These are phyloP conservation scores for Herpailurus yagouaroundi DNA, from an alignment of 2,113 vertebrate species.

Conservation along the genomic window DNA sequence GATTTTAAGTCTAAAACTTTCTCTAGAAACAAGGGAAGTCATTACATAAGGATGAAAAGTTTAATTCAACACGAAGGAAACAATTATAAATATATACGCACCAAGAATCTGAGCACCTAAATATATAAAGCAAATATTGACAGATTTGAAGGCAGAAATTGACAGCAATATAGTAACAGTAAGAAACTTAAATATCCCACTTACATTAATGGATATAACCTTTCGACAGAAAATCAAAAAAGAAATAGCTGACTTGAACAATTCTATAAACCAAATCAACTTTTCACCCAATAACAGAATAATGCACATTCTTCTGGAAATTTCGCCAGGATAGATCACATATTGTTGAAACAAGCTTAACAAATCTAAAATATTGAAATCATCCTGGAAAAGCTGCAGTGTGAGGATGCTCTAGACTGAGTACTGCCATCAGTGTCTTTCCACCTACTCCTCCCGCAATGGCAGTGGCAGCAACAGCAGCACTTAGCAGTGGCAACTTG, in stretches of 20 bases:
- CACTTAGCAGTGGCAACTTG: constrained; percentile 80
- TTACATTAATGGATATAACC: neutral
- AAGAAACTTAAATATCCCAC: too few species aligned
- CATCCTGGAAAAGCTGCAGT: constrained; percentile 90
- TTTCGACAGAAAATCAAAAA: neutral
- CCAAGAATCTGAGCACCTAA: too few species aligned
- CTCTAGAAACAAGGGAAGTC: neutral
- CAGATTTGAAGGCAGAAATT: neutral
- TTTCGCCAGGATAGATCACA: neutral
- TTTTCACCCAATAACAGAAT: neutral
- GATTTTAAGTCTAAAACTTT: neutral
- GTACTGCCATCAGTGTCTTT: constrained; percentile 86
- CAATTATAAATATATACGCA: neutral
- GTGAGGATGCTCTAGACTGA: constrained; percentile 87
- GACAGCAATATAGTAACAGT: neutral
- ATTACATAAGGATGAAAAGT: neutral
- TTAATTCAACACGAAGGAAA: neutral
- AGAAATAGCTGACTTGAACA: neutral
- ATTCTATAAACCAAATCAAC: neutral
- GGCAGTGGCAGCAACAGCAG: constrained; percentile 6
- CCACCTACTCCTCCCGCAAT: constrained; percentile 49
- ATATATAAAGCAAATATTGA: neutral
- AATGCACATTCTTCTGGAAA: neutral
- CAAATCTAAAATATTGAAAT: neutral
- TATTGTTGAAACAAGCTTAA: neutral